Evolutionary conservation across 2,888 invertebrate genomes (phyloP), one percentile per base, ranked within the genome.

Genomic region (Sarcophaga carnaria): DNA sequence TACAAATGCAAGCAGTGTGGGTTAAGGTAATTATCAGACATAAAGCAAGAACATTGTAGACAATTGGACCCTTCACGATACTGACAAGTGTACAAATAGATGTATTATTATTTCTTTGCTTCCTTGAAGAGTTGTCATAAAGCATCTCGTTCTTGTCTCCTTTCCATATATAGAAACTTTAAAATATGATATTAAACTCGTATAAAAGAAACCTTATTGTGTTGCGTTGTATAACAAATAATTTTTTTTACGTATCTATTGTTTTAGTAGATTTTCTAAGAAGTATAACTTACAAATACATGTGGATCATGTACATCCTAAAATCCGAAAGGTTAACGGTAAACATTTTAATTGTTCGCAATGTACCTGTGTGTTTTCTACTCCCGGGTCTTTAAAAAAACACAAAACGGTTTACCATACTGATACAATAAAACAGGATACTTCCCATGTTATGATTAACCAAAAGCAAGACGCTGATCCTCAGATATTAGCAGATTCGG

Each of bases 1-100:
- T 89, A 88, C 45, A 84, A 89, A 54, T 91, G 91, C 83, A 82
- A 86, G 0, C 83, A 90, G 54, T 91, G 91, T 79, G 80, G 75
- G 2, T 76, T 80, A 45, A 89, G 89, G 91, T 90, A 87, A 81
- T 67, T 60, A 37, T 37, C 37, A 37, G 8, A 2, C 8, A 37
- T 37, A 37, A 37, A 37, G 37, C 37, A 37, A 37, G 37, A 37
- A 37, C 37, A 37, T 37, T 37, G 37, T 37, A 10, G 37, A 37
- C 37, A 10, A 37, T 37, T 37, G 37, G 0, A 37, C 37, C 8
- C 10, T 2, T 37, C 8, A 1, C 37, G 37, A 37, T 8, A 37
- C 37, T 37, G 6, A 8, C 37, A 37, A 27, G 27, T 27, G 27
- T 5, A 27, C 3, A 27, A 27, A 5, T 27, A 27, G 27, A 5